These are phyloP conservation scores for Etheostoma nigrum DNA, from an alignment of 2,797 vertebrate genomes.

Conservation along the genomic window DNA sequence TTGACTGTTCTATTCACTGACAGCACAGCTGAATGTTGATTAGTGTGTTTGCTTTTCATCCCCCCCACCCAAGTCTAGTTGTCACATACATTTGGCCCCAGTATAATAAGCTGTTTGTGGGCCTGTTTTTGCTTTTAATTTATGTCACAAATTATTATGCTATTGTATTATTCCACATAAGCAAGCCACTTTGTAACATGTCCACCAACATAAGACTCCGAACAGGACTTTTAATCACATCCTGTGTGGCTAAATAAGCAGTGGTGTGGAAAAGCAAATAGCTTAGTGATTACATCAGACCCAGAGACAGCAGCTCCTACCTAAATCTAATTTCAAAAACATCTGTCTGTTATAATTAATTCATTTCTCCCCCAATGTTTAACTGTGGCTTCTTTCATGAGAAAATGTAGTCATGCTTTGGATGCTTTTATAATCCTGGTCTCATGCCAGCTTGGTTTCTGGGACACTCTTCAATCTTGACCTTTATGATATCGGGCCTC, in stretches of 20 bases:
- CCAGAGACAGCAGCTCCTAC: conserved; percentile 45
- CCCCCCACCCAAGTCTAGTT: conserved; percentile 9
- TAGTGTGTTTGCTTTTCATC: conserved; percentile 41
- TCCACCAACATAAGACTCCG: conserved; percentile 35
- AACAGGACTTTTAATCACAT: conserved; percentile 60
- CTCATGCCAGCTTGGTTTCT: conserved; percentile 26
- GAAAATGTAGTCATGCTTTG: conserved; percentile 8
- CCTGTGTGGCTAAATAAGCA: conserved; percentile 56
- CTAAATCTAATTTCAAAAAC: conserved; percentile 57
- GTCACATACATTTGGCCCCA: conserved; percentile 44
- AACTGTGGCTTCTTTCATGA: conserved; percentile 25
- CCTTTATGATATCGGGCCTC: conserved; percentile 40
- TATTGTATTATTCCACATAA: conserved; percentile 49
- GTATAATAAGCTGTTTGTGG: conserved; percentile 30
- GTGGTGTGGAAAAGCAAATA: conserved; percentile 51
- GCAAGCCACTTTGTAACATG: conserved; percentile 25
- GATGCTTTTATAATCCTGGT: conserved; percentile 24
- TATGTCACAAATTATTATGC: conserved; percentile 42
- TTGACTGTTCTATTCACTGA: conserved; percentile 52
- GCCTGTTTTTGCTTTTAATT: conserved; percentile 49
- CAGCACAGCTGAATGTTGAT: conserved; percentile 52
- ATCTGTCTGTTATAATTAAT: conserved; percentile 59
- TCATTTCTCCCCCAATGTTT: conserved; percentile 22
- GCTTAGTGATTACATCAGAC: conserved; percentile 41
- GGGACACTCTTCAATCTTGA: conserved; percentile 29